phyloP scores from a whole-genome alignment of 92 coral and sea anemone species.

The Virgularia gustaviana region DNA sequence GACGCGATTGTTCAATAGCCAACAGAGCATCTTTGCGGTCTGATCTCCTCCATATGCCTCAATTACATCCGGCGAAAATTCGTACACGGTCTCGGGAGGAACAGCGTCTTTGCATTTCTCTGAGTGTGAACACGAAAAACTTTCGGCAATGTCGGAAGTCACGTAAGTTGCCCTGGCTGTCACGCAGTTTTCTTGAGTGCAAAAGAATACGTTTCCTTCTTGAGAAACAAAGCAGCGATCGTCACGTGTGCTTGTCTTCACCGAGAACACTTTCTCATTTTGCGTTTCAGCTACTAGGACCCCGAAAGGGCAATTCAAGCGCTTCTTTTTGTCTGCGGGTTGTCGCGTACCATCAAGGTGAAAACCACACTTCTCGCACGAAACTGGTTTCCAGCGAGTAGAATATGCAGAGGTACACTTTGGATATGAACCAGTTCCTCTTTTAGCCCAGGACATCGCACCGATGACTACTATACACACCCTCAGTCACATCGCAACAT shows the following conservation, averaged over 20 bases:
- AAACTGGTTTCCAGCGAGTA: conserved; percentile 8
- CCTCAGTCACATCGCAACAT: neutral
- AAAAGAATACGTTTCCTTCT: conserved; percentile 2
- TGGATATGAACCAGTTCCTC: neutral
- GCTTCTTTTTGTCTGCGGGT: neutral
- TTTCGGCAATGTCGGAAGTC: neutral
- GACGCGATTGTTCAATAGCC: neutral
- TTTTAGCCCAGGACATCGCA: neutral
- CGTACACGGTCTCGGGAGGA: neutral
- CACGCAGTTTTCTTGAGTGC: conserved; percentile 1
- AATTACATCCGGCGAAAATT: neutral
- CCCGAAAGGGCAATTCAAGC: neutral
- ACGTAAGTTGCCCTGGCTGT: neutral
- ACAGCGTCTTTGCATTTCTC: conserved; percentile 15
- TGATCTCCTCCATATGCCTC: neutral
- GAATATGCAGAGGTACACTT: neutral
- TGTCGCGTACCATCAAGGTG: conserved; percentile 2
- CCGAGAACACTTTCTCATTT: neutral
- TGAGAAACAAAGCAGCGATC: conserved; percentile 16
- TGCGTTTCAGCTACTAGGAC: neutral
- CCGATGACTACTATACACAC: neutral
- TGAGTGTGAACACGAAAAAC: conserved; percentile 2
- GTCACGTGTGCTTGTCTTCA: conserved; percentile 5
- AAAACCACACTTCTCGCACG: neutral
- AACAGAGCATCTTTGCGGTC: neutral